Percentiles rank a stretch among this genome's conserved stretches.
Conservation (phyloP, 2,113 vertebrate genomes). For the Pterocles orientalis region DNA sequence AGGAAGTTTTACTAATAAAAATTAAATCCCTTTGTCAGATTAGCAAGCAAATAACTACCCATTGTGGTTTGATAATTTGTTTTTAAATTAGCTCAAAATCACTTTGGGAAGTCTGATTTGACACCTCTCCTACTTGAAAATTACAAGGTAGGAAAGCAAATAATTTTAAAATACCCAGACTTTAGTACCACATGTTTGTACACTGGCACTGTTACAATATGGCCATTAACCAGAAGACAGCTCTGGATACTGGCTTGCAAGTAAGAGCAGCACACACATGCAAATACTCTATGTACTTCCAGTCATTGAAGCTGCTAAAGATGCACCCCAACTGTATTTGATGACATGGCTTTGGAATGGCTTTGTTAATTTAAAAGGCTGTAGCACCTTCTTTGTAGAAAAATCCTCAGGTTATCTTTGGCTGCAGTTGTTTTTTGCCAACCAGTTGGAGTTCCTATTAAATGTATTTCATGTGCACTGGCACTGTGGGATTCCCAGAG, state of each 20-base stretch:
- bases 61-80: not conserved
- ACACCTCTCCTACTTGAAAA: not conserved
- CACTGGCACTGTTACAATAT: not conserved
- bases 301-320: not conserved
- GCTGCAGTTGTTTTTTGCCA: not conserved
- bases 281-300: not conserved
- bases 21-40: not conserved
- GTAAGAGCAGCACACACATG: not conserved
- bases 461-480: not conserved
- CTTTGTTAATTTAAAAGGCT: not conserved
- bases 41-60: not conserved
- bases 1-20: not conserved
- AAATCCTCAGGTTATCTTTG: not conserved
- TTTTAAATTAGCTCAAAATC: not conserved
- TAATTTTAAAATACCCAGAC: not conserved
- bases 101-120: not conserved
- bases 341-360: not conserved
- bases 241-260: not conserved
- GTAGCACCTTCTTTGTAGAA: not conserved
- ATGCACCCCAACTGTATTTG: not conserved
- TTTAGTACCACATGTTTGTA: not conserved
- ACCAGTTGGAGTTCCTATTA: not conserved
- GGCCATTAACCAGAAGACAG: not conserved
- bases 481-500: not conserved
- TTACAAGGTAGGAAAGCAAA: not conserved